Base-by-base conservation (phyloP, 1,140 invertebrate genomes). In the Episyrphus balteatus region DNA sequence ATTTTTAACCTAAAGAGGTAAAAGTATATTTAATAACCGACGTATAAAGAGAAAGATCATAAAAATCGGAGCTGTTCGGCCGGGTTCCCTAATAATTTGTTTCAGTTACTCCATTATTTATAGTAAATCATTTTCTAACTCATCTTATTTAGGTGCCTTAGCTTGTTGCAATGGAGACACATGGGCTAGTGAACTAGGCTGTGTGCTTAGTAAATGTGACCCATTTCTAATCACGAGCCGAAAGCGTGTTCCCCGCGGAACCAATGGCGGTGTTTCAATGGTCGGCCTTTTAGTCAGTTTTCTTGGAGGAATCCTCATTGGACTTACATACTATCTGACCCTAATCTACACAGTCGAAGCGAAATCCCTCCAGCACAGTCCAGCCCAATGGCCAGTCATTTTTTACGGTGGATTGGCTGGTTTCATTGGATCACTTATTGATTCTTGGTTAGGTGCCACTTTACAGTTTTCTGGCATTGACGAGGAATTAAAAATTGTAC, bases 151-250 rank as follows among this genome's bases (percentile, higher is more conserved):
- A 81, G 83, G 82, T 56, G 73, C 84, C 3, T 75, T 92, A 54
- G 79, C 88, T 6, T 89, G 87, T 58, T 83, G 83, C 56, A 89
- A 86, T 66, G 92, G 88, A 7, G 92, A 95, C 59, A 94, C 91
- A 1, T 92, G 88, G 85, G 86, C 90, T 37, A 92, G 88, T 17
- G 92, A 94, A 70, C 66, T 94, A 34, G 91, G 88, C 30, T 77
- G 86, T 32, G 90, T 89, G 0, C 59, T 90, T 9, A 76, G 79
- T 13, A 69, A 58, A 17, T 67, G 71, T 1, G 75, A 86, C 54
- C 88, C 90, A 14, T 72, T 80, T 49, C 75, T 93, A 0, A 83
- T 94, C 26, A 92, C 88, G 9, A 78, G 77, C 14, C 73, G 82
- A 39, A 76, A 78, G 51, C 75, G 67, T 57, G 90, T 93, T 2